Base-by-base conservation (phyloP, 2,888 invertebrate genomes). In the Steinernema carpocapsae region DNA sequence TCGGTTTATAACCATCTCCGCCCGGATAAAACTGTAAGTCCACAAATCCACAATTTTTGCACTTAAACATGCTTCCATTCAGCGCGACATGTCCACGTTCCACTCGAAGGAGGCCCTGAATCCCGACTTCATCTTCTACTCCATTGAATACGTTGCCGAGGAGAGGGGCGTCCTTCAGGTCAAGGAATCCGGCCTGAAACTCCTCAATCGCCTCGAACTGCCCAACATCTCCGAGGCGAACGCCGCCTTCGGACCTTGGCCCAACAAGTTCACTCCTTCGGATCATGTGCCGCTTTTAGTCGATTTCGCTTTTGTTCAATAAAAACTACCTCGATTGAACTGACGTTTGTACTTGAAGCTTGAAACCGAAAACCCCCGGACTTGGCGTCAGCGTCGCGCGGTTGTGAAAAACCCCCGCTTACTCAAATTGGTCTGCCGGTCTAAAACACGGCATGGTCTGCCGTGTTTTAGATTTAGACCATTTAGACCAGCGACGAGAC, bases 91-190 rank as follows among this genome's bases (percentile, higher is more conserved):
- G 19, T 83, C 84, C 6, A 85, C 83, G 14, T 81, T 73, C 72
- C 84, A 84, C 76, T 7, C 3, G 0, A 74, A 77, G 24, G 79
- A 80, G 19, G 1, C n/a, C 0, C 80, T 73, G 0, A 76, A 78
- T 26, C 85, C 85, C 3, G 85, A 85, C 73, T 86, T 82, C 56
- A 85, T 85, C 19, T 85, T 85, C 74, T 85, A 82, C 59, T 43
- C 45, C 29, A 37, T 70, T 22, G n/a, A n/a, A n/a, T n/a, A n/a
- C n/a, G n/a, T n/a, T n/a, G n/a, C n/a, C n/a, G n/a, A n/a, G n/a
- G n/a, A n/a, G n/a, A n/a, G n/a, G n/a, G 45, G 22, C 45, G 26
- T 59, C 14, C 24, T 70, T 3, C 24, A 70, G 22, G 46, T 70
- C 3, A 4, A 43, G 43, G 79, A 79, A 74, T 48, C 43, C 22